Percentiles rank a stretch among this genome's conserved stretches.
Conservation (phyloP, 2,888 invertebrate species). For the Panzeria rudis region DNA sequence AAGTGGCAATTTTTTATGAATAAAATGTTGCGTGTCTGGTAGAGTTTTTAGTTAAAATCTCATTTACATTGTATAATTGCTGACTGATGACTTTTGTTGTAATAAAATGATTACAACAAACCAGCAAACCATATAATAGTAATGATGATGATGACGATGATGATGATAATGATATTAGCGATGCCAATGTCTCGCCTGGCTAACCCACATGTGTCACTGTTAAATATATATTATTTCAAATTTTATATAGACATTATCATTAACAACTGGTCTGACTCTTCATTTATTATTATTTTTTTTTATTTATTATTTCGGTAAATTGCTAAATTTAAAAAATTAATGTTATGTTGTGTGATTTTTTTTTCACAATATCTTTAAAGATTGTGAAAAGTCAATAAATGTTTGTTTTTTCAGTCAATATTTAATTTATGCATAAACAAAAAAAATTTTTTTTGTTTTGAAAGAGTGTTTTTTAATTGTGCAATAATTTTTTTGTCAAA, state of each 20-base stretch:
- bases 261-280: slow-evolving; percentile 36
- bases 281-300: not conserved
- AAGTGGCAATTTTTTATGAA: slow-evolving; percentile 45
- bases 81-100: slow-evolving; percentile 24
- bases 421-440: slow-evolving; percentile 51
- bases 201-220: slow-evolving; percentile 67
- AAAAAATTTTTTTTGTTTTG: slow-evolving; percentile 11
- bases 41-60: slow-evolving; percentile 33
- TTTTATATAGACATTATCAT: slow-evolving; percentile 46
- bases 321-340: slow-evolving; percentile 44
- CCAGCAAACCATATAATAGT: slow-evolving; percentile 15
- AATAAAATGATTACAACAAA: slow-evolving; percentile 51
- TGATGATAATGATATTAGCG: slow-evolving; percentile 10
- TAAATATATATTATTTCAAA: slow-evolving; percentile 51
- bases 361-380: slow-evolving; percentile 44
- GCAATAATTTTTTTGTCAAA: slow-evolving; percentile 41
- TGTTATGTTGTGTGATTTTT: slow-evolving; percentile 18
- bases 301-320: slow-evolving; percentile 19
- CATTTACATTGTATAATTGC: slow-evolving; percentile 57
- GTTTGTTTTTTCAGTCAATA: slow-evolving; percentile 45
- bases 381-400: slow-evolving; percentile 60
- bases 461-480: slow-evolving; percentile 36
- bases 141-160: slow-evolving; percentile 20
- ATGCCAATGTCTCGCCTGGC: slow-evolving; percentile 56
- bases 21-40: slow-evolving; percentile 55